phyloP scores from a whole-genome alignment of 2,888 invertebrate species.

The Catocala fraxini region DNA sequence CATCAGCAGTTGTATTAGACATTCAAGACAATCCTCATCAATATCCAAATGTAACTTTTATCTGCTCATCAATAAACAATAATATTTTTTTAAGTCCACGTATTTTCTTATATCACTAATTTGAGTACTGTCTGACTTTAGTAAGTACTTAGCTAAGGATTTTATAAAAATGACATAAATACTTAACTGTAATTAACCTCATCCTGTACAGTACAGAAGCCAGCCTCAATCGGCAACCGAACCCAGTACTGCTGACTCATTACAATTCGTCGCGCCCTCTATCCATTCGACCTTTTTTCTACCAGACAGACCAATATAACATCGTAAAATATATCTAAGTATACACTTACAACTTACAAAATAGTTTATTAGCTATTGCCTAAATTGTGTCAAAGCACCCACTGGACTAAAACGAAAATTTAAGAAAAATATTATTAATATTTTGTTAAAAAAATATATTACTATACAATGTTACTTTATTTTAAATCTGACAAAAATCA shows the following conservation, averaged over 20 bases:
- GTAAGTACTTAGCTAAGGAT: no score
- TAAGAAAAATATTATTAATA: constrained; percentile 21
- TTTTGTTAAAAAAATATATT: neutral
- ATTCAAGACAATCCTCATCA: no score
- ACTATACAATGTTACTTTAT: constrained; percentile 1
- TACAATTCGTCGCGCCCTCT: constrained; percentile 80
- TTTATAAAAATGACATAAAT: no score
- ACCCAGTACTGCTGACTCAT: constrained; percentile 71
- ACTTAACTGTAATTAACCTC: constrained; percentile 29
- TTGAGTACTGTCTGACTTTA: no score
- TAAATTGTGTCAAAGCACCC: constrained; percentile 35
- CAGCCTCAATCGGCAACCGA: constrained; percentile 74
- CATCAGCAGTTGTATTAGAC: no score
- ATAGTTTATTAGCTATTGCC: neutral
- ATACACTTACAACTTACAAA: constrained; percentile 27
- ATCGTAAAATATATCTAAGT: constrained; percentile 45
- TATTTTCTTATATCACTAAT: no score
- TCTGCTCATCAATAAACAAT: no score
- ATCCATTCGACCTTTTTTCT: constrained; percentile 74
- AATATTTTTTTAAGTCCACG: no score
- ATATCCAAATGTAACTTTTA: no score
- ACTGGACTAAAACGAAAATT: constrained; percentile 26
- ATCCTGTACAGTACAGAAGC: constrained; percentile 69
- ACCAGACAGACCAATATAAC: constrained; percentile 49
- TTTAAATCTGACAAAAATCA: constrained; percentile 8